Evolutionary conservation across 2,888 invertebrate species (phyloP).

Genomic region (Cerastoderma edule): DNA sequence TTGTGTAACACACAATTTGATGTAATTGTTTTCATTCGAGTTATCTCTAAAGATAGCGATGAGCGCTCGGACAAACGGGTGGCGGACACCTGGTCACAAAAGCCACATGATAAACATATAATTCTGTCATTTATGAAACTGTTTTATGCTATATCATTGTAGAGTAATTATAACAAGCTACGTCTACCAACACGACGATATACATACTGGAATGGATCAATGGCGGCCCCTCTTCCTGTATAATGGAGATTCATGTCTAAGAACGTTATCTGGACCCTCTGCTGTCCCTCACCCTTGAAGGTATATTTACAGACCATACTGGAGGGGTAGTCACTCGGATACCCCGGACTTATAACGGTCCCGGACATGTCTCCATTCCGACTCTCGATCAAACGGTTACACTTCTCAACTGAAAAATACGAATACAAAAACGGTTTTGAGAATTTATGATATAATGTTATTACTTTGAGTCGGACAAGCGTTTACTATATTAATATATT

Average conservation of each 20-base stretch:
- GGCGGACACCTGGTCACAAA: too few relatives aligned
- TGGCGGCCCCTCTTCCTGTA: constrained; percentile 66
- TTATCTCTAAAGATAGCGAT: too few relatives aligned
- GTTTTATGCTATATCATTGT: too few relatives aligned
- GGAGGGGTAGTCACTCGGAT: constrained; percentile 90
- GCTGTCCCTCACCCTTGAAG: constrained; percentile 90
- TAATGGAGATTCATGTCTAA: constrained; percentile 77
- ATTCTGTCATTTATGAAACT: too few relatives aligned
- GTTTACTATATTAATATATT: too few relatives aligned
- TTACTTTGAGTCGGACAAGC: too few relatives aligned
- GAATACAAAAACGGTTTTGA: too few relatives aligned
- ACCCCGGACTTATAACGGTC: constrained; percentile 90
- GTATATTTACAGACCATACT: constrained; percentile 92
- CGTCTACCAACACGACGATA: neutral
- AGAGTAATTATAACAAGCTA: neutral
- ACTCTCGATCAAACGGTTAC: constrained; percentile 67
- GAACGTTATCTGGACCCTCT: constrained; percentile 92
- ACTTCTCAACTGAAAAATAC: constrained; percentile 75
- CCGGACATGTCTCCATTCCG: constrained; percentile 84
- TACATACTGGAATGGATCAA: constrained; percentile 76
- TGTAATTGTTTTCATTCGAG: too few relatives aligned
- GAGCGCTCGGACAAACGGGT: too few relatives aligned
- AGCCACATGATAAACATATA: too few relatives aligned
- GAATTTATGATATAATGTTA: too few relatives aligned
- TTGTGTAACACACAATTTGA: too few relatives aligned